Conservation (phyloP, 2,888 invertebrate genomes). For the Hymenopus coronatus region DNA sequence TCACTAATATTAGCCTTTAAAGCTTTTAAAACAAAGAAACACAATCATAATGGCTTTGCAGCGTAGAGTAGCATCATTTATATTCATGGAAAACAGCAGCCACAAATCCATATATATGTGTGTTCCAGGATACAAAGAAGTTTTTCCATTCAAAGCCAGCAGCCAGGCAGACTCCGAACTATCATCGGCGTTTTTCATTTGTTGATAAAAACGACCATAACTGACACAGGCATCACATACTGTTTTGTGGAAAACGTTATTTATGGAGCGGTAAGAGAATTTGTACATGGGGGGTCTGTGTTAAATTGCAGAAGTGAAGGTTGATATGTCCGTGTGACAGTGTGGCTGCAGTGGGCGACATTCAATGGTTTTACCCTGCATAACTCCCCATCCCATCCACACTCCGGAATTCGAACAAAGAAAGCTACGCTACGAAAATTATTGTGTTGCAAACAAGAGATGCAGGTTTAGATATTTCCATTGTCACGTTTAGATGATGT, state of each 20-base stretch:
- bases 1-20: background rate
- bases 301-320: background rate
- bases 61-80: background rate
- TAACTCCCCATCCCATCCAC: background rate
- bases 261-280: background rate
- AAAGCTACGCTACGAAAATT: background rate
- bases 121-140: background rate
- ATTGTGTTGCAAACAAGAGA: background rate
- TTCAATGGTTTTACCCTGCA: background rate
- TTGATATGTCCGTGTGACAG: background rate
- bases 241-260: background rate
- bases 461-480: background rate
- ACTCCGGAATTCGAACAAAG: too few species aligned
- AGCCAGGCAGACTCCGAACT: background rate
- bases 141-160: background rate
- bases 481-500: background rate
- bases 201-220: background rate
- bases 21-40: background rate
- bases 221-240: background rate
- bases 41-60: too few species aligned
- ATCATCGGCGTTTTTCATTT: background rate
- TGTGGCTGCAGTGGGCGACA: background rate
- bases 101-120: background rate
- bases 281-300: background rate
- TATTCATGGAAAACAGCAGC: background rate